phyloP scores from a whole-genome alignment of 2,888 invertebrate genomes.

The Pachycephus smyrnensis region DNA sequence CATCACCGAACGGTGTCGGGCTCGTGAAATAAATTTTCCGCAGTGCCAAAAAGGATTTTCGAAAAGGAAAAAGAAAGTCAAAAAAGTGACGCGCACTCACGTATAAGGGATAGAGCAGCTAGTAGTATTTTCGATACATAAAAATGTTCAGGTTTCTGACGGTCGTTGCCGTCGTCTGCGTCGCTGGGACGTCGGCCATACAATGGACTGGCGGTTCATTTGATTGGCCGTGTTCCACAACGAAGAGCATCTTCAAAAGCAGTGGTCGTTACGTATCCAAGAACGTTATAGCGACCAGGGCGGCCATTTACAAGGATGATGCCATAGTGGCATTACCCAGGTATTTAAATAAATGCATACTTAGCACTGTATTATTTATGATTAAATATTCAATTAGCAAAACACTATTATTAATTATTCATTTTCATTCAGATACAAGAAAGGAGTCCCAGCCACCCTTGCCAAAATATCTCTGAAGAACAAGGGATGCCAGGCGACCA shows the following conservation, averaged over 20 bases:
- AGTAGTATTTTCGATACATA: not conserved
- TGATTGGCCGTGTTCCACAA: conserved; percentile 72
- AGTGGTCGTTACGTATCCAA: conserved; percentile 72
- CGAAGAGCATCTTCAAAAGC: conserved; percentile 71
- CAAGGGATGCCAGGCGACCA: conserved; percentile 67
- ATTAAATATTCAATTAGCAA: not conserved
- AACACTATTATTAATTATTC: not conserved
- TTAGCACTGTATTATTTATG: not conserved
- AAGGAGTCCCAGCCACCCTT: conserved; percentile 74
- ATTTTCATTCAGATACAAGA: conserved; percentile 66
- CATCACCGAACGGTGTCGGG: conserved; percentile 18
- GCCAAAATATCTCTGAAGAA: conserved; percentile 70
- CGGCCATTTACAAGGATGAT: conserved; percentile 72
- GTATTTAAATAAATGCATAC: conserved; percentile 34
- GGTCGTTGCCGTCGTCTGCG: conserved; percentile 29
- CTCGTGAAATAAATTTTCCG: not conserved
- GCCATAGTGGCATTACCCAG: conserved; percentile 72
- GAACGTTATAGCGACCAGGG: conserved; percentile 73
- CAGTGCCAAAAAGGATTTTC: not conserved
- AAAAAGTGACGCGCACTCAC: not conserved
- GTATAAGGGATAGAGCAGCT: not conserved
- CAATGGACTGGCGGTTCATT: conserved; percentile 66
- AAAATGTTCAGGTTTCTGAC: conserved; percentile 33
- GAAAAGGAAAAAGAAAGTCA: not conserved
- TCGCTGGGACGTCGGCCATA: conserved; percentile 40